Conservation (phyloP, 1,140 invertebrate species). For the Drosophila triauraria region DNA sequence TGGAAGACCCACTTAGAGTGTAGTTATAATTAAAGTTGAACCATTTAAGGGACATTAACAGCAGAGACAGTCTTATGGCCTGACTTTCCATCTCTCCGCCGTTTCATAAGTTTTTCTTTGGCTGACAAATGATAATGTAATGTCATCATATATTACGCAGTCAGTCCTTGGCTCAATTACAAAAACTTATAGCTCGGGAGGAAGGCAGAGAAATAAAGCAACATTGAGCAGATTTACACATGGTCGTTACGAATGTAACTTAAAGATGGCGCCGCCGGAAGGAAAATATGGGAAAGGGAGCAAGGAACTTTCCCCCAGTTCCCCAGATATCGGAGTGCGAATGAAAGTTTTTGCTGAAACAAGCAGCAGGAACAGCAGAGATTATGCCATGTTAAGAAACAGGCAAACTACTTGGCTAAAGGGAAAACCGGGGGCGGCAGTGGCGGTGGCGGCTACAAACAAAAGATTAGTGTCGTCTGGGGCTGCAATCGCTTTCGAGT, state of each 20-base stretch:
- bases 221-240: slow-evolving; percentile 57
- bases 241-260: slow-evolving; percentile 67
- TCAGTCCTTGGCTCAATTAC: slow-evolving; percentile 63
- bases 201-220: slow-evolving; percentile 42
- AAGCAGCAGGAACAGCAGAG: slow-evolving; percentile 51
- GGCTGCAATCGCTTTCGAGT: slow-evolving; percentile 71
- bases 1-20: slow-evolving; percentile 23
- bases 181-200: slow-evolving; percentile 57
- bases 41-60: slow-evolving; percentile 40
- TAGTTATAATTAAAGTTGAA: slow-evolving; percentile 57
- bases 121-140: slow-evolving; percentile 75
- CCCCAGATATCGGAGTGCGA: slow-evolving; percentile 58
- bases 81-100: neutral
- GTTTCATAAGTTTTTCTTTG: slow-evolving; percentile 21
- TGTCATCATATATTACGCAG: slow-evolving; percentile 72
- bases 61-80: neutral
- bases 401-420: slow-evolving; percentile 45
- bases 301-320: slow-evolving; percentile 43
- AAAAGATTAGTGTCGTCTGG: slow-evolving; percentile 72
- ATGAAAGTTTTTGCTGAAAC: slow-evolving; percentile 69
- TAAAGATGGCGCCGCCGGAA: slow-evolving; percentile 80
- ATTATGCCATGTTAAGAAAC: slow-evolving; percentile 77
- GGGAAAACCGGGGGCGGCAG: slow-evolving; percentile 4
- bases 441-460: slow-evolving; percentile 42
- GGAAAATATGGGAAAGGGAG: slow-evolving; percentile 29